These are phyloP conservation scores for Sebastolobus alascanus DNA, from an alignment of 2,797 vertebrate species.

Conservation along the genomic window DNA sequence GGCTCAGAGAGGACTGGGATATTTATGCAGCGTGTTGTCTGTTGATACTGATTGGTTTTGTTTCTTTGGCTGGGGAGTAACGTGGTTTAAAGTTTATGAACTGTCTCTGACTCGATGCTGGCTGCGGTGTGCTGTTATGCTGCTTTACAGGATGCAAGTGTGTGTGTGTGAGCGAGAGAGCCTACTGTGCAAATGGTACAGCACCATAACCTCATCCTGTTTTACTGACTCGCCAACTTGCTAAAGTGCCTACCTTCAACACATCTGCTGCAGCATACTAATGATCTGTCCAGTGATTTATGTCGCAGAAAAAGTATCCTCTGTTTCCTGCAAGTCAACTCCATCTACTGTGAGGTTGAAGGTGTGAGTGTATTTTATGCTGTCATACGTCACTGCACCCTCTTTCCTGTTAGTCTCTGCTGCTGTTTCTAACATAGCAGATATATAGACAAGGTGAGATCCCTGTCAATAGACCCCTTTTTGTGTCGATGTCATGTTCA, in stretches of 20 bases:
- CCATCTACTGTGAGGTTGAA: background rate
- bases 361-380: background rate
- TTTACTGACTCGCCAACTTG: conserved; percentile 15
- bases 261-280: conserved; percentile 39
- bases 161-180: background rate
- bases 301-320: background rate
- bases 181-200: conserved; percentile 30
- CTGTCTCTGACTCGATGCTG: background rate
- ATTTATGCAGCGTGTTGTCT: conserved; percentile 16
- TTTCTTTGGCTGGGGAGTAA: conserved; percentile 28
- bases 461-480: background rate
- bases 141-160: conserved; percentile 3
- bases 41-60: conserved; percentile 22
- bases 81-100: conserved; percentile 19
- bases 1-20: background rate
- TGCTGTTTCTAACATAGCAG: background rate
- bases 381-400: background rate
- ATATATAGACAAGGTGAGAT: background rate
- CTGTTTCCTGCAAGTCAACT: background rate
- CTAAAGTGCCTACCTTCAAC: conserved; percentile 18
- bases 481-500: no score
- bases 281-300: conserved; percentile 3
- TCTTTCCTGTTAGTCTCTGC: background rate
- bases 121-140: conserved; percentile 12
- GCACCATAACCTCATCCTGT: conserved; percentile 48